Conservation (phyloP, 2,797 vertebrate genomes). For the Pseudotriccus pelzelni region DNA sequence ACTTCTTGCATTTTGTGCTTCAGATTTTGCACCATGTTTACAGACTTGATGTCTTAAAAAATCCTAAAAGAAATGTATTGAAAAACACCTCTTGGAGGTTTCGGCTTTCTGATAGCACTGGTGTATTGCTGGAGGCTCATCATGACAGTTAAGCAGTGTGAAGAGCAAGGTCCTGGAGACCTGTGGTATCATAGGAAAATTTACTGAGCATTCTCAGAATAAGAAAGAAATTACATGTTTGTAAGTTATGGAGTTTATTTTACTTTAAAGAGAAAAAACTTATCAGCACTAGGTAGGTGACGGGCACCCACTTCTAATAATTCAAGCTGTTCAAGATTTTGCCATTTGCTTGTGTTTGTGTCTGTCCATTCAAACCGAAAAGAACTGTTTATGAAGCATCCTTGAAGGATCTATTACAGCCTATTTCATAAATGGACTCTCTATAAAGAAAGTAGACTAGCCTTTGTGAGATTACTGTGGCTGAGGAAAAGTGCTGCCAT, state of each 20-base stretch:
- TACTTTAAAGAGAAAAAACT: not conserved
- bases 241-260: accelerated
- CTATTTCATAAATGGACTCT: not conserved
- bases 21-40: not conserved
- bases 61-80: not conserved
- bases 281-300: not conserved
- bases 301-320: not conserved
- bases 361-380: not conserved
- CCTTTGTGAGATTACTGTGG: not conserved
- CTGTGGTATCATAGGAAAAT: not conserved
- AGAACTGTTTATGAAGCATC: not conserved
- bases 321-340: not conserved
- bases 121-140: not conserved
- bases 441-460: not conserved
- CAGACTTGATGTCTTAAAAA: not conserved
- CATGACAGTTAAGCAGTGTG: not conserved
- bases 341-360: not conserved
- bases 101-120: not conserved
- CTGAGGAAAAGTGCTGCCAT: not conserved
- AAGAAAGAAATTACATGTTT: not conserved
- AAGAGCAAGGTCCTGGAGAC: not conserved
- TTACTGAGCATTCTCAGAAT: not conserved
- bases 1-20: not conserved
- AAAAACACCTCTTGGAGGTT: not conserved
- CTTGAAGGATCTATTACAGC: not conserved